Conservation (phyloP, 2,888 invertebrate genomes). For the Lithosia quadra region DNA sequence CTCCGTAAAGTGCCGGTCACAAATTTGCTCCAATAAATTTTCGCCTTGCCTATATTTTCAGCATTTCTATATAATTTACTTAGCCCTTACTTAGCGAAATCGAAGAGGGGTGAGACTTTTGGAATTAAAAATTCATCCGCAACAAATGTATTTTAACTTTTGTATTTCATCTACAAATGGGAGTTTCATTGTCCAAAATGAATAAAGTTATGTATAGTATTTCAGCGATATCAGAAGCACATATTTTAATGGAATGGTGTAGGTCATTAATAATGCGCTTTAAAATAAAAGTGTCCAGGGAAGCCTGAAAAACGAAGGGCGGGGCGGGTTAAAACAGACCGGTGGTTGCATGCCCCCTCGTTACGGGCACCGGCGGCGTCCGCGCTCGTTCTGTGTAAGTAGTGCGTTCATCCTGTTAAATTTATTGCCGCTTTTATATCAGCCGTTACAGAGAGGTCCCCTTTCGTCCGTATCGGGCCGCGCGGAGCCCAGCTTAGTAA, state of each 20-base stretch:
- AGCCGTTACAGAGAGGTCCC: conserved; percentile 85
- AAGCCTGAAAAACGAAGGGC: conserved; percentile 58
- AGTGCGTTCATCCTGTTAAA: conserved; percentile 87
- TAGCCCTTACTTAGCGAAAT: conserved; percentile 22
- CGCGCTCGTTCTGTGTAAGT: conserved; percentile 83
- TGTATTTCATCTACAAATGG: background rate
- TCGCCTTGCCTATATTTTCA: conserved; percentile 19
- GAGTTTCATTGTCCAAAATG: background rate
- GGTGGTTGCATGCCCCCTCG: conserved; percentile 78
- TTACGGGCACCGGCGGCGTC: conserved; percentile 76
- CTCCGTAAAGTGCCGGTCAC: conserved; percentile 21
- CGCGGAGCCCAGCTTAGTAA: conserved; percentile 84
- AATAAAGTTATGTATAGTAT: conserved; percentile 6
- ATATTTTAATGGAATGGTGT: conserved; percentile 30
- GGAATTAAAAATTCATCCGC: conserved; percentile 14
- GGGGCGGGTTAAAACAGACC: conserved; percentile 69
- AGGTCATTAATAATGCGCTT: conserved; percentile 58
- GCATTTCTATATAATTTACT: conserved; percentile 27
- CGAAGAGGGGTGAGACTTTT: conserved; percentile 17
- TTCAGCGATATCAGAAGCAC: conserved; percentile 16
- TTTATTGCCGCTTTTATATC: conserved; percentile 87
- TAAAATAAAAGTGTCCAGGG: conserved; percentile 61
- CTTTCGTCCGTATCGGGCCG: conserved; percentile 84
- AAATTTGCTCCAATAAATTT: conserved; percentile 23
- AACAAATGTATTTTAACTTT: conserved; percentile 8